Evolutionary conservation across 2,888 invertebrate genomes (phyloP).

Genomic region (Tetranychus truncatus): DNA sequence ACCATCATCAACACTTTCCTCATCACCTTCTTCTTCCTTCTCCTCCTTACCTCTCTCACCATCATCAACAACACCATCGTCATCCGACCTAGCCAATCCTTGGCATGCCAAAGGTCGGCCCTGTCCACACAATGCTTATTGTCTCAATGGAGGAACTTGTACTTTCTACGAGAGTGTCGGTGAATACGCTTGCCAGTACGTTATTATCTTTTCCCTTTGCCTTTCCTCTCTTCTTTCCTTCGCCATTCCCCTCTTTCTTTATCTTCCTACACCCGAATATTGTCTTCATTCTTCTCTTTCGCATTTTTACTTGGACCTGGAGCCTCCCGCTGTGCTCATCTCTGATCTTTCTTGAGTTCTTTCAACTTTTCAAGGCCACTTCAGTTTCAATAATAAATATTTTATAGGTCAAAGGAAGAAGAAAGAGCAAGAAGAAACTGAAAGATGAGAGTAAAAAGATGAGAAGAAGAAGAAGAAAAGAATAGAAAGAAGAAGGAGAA

Average conservation of each 20-base stretch:
- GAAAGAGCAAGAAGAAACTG: background rate
- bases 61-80: slow-evolving; percentile 11
- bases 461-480: background rate
- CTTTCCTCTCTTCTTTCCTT: background rate
- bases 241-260: background rate
- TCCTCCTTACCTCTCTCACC: background rate
- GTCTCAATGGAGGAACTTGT: slow-evolving; percentile 72
- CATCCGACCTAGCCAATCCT: slow-evolving; percentile 27
- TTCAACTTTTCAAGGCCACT: background rate
- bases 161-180: slow-evolving; percentile 56
- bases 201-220: slow-evolving; percentile 6
- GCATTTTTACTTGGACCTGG: background rate
- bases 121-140: slow-evolving; percentile 49
- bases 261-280: background rate
- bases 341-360: background rate
- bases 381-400: too few relatives aligned
- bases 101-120: slow-evolving; percentile 42
- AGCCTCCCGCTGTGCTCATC: background rate
- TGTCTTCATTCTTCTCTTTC: slow-evolving; percentile 9
- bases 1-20: background rate
- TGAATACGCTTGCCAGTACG: slow-evolving; percentile 70
- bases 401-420: background rate
- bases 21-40: background rate
- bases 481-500: background rate
- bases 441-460: background rate